phyloP scores from a whole-genome alignment of 2,113 vertebrate species.

The Micronisus gabar region DNA sequence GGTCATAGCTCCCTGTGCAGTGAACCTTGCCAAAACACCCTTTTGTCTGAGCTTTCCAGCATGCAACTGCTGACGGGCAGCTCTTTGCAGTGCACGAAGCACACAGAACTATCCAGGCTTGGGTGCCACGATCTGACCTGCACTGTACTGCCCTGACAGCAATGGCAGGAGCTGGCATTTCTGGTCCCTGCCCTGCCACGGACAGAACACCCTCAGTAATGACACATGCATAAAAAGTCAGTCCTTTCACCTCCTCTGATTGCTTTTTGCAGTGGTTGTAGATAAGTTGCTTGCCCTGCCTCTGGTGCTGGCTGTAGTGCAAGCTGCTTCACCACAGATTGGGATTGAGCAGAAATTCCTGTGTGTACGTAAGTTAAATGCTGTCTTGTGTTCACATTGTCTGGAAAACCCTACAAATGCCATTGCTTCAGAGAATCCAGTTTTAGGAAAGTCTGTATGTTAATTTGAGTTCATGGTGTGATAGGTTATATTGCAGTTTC shows the following conservation, averaged over 20 bases:
- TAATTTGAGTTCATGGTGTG: not conserved
- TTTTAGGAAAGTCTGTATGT: not conserved
- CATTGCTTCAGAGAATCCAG: not conserved
- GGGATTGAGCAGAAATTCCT: constrained; percentile 70
- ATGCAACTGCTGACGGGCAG: constrained; percentile 68
- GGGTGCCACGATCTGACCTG: constrained; percentile 10
- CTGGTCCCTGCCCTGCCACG: not conserved
- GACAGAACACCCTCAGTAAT: not conserved
- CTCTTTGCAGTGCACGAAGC: not conserved
- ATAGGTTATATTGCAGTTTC: not conserved
- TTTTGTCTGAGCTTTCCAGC: not conserved
- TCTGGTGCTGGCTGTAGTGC: constrained; percentile 35
- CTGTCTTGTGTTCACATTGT: not conserved
- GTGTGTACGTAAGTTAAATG: constrained; percentile 58
- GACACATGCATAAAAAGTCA: not conserved
- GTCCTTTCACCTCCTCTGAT: not conserved
- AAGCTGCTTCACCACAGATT: constrained; percentile 1
- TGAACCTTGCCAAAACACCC: not conserved
- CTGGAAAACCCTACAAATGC: not conserved
- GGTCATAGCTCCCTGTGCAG: not conserved
- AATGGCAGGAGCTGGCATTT: not conserved
- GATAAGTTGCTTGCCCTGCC: constrained; percentile 54
- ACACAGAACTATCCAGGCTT: constrained; percentile 69
- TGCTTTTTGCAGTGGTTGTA: constrained; percentile 58
- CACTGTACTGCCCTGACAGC: not conserved